phyloP scores from a whole-genome alignment of 2,888 invertebrate species.

The Beris morrisii region DNA sequence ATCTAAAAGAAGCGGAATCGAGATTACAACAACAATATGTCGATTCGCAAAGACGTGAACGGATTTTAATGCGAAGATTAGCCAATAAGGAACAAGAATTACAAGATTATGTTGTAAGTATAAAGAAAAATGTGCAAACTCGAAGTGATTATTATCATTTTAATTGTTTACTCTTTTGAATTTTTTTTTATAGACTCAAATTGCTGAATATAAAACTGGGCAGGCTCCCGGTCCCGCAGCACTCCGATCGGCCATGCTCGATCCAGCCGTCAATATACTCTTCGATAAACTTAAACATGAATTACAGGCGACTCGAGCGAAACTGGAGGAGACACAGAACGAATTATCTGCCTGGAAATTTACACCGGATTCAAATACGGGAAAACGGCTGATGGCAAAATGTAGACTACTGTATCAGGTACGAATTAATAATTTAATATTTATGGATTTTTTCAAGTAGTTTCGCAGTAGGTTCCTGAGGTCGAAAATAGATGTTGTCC shows the following conservation, averaged over 20 bases:
- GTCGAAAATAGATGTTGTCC: no score
- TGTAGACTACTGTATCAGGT: conserved; percentile 86
- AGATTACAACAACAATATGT: conserved; percentile 78
- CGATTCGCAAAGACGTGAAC: conserved; percentile 88
- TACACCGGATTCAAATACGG: conserved; percentile 98
- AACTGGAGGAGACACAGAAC: conserved; percentile 94
- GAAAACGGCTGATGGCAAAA: conserved; percentile 96
- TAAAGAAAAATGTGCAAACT: neutral
- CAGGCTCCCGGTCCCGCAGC: conserved; percentile 78
- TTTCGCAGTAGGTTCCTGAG: neutral
- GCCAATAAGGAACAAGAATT: conserved; percentile 96
- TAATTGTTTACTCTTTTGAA: neutral
- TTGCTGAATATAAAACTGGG: conserved; percentile 87
- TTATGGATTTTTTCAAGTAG: neutral
- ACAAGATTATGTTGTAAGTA: conserved; percentile 90
- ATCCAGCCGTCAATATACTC: conserved; percentile 93
- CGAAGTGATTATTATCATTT: conserved; percentile 17
- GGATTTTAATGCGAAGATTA: conserved; percentile 86
- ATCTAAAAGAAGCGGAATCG: conserved; percentile 69
- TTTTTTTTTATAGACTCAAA: conserved; percentile 72
- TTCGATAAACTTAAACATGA: conserved; percentile 90
- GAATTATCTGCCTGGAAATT: conserved; percentile 99
- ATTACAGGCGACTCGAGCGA: conserved; percentile 82
- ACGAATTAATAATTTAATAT: conserved; percentile 9
- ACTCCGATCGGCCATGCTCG: conserved; percentile 81